Evolutionary conservation across 2,888 invertebrate genomes (phyloP).

Genomic region (Drosophila rubida): DNA sequence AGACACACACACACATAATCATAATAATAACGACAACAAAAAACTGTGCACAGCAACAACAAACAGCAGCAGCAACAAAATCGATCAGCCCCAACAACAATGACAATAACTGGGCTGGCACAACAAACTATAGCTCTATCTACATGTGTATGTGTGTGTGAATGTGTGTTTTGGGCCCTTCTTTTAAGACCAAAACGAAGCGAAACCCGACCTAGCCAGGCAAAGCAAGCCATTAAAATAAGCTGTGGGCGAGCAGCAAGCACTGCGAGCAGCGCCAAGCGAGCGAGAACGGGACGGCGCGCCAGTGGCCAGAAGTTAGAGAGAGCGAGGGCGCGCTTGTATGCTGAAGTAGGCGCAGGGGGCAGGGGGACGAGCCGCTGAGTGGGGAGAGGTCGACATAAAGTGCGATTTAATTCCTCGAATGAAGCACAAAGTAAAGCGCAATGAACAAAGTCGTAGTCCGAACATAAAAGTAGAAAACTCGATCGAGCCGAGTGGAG

Average conservation of each 20-base stretch:
- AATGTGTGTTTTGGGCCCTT: slow-evolving; percentile 59
- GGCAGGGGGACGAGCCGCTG: slow-evolving; percentile 10
- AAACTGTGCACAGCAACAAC: slow-evolving; percentile 51
- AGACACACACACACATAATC: slow-evolving; percentile 32
- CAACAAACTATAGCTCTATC: slow-evolving; percentile 25
- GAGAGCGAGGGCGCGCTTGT: not conserved
- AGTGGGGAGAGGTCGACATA: slow-evolving; percentile 44
- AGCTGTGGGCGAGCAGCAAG: slow-evolving; percentile 65
- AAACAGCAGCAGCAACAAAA: slow-evolving; percentile 56
- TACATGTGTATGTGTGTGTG: slow-evolving; percentile 12
- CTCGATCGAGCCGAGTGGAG: slow-evolving; percentile 63
- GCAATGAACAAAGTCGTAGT: slow-evolving; percentile 74
- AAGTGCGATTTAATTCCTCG: slow-evolving; percentile 78
- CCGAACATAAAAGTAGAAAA: slow-evolving; percentile 62
- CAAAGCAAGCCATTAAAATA: slow-evolving; percentile 71
- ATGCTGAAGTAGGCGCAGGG: not conserved
- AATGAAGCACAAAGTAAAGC: slow-evolving; percentile 75
- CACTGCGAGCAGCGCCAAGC: slow-evolving; percentile 30
- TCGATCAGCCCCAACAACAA: slow-evolving; percentile 52
- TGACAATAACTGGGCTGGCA: slow-evolving; percentile 63
- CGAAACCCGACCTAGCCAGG: slow-evolving; percentile 69
- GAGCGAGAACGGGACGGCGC: slow-evolving; percentile 20
- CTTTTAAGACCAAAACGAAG: slow-evolving; percentile 64
- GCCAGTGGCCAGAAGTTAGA: slow-evolving; percentile 26
- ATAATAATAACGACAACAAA: slow-evolving; percentile 45